These are phyloP conservation scores for Microvelia longipes DNA, from an alignment of 1,140 invertebrate species.

Conservation along the genomic window DNA sequence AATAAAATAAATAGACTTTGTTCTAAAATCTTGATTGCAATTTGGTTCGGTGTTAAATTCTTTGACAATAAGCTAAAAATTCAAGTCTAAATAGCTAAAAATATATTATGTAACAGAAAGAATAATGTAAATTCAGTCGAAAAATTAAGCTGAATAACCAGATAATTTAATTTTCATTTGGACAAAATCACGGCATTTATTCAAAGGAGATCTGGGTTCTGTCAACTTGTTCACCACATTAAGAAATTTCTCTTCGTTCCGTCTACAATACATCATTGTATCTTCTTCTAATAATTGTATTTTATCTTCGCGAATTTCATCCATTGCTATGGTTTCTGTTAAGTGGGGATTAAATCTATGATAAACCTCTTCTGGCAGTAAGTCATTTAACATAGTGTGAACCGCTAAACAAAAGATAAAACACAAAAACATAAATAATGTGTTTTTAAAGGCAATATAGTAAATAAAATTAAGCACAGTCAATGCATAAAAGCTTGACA, in stretches of 20 bases:
- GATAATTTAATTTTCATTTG: conserved; percentile 3
- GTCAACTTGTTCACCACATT: conserved; percentile 36
- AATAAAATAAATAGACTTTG: no score
- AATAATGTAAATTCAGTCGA: no score
- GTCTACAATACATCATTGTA: conserved; percentile 55
- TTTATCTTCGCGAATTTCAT: conserved; percentile 60
- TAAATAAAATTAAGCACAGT: background rate
- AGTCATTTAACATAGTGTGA: conserved; percentile 64
- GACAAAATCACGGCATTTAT: conserved; percentile 5
- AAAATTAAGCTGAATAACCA: background rate
- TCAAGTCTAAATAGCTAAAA: no score
- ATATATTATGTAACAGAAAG: no score
- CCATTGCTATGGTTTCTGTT: conserved; percentile 62
- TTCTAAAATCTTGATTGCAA: no score
- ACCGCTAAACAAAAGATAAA: conserved; percentile 40
- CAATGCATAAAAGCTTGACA: background rate
- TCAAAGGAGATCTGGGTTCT: conserved; percentile 25
- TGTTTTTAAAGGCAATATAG: background rate
- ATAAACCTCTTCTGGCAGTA: conserved; percentile 62
- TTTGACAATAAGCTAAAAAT: no score
- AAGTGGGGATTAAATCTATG: conserved; percentile 84
- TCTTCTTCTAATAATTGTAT: conserved; percentile 43
- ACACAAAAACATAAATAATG: no score
- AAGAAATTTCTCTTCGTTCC: conserved; percentile 59
- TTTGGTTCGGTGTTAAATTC: no score